Base-by-base conservation (phyloP, 1,140 invertebrate species). In the Danaus melanippus region DNA sequence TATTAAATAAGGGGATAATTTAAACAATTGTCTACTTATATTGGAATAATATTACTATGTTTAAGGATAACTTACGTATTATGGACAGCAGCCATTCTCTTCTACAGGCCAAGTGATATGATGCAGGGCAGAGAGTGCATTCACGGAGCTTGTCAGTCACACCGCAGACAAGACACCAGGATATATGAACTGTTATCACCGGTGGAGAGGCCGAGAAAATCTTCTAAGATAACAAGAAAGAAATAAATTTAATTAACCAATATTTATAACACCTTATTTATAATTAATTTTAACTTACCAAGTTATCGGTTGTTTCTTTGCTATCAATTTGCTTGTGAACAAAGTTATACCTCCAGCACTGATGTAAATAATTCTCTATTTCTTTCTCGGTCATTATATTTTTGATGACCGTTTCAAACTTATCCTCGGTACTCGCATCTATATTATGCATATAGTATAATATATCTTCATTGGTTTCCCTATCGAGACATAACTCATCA, bases 281-380 rank as follows among this genome's bases (percentile, higher is more conserved):
- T 46, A 46, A 12, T 6, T 8, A 46, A 44, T 10, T 3, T 5
- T 32, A 32, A 32, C 21, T 32, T 5, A 17, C 17, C 12, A 5
- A 12, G 39, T 58, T 66, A 7, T 79, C 73, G 40, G 61, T 44
- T 8, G 44, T 15, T 1, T 80, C 73, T n/a, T 67, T 70, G 10
- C 39, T 66, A 21, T 69, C 71, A 44, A 52, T 63, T 42, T 74
- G 67, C 21, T 78, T 82, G 32, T 71, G 52, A 11, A 81, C 61
- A 56, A 73, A 74, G 51, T 81, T 77, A 50, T 81, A 84, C 50
- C 76, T 74, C 82, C 82, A 85, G 46, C 80, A 85, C 32, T 81
- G 80, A 54, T 76, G 71, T 11, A 85, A 54, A 52, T 82, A 82
- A 52, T 79, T 76, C 32, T 84, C 79, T 17, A 86, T 62, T 55